Conservation (phyloP, 2,113 vertebrate species). For the Zosterops borbonicus region DNA sequence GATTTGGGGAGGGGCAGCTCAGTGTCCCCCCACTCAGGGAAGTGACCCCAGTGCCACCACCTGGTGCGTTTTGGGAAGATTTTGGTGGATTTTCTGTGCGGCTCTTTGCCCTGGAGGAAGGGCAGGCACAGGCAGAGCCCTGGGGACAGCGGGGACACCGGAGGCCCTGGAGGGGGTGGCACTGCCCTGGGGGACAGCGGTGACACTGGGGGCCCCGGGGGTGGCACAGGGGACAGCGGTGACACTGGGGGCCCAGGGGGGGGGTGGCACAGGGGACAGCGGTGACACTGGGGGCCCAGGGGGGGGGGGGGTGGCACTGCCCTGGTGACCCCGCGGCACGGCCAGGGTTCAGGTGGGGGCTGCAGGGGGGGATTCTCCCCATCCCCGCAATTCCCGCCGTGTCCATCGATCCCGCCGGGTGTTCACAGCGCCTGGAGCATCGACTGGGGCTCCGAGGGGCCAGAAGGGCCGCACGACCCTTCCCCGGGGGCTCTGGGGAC, state of each 20-base stretch:
- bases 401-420: too few relatives aligned
- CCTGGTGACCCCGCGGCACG: too few relatives aligned
- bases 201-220: too few relatives aligned
- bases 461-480: too few relatives aligned
- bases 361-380: too few relatives aligned
- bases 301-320: too few relatives aligned
- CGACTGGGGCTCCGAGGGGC: too few relatives aligned
- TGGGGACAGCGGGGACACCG: accelerated
- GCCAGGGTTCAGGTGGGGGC: too few relatives aligned
- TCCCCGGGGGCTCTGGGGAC: background rate
- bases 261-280: background rate
- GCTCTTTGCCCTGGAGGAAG: background rate
- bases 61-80: background rate
- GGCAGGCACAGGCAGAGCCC: background rate
- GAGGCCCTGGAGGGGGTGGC: background rate
- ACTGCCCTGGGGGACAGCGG: too few relatives aligned
- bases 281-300: too few relatives aligned
- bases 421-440: too few relatives aligned
- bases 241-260: background rate
- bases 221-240: accelerated
- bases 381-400: too few relatives aligned
- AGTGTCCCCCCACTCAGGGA: background rate
- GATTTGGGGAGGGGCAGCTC: background rate
- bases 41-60: background rate
- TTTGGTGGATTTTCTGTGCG: accelerated